Base-by-base conservation (phyloP, 2,888 invertebrate species). In the Erpobdella octoculata region DNA sequence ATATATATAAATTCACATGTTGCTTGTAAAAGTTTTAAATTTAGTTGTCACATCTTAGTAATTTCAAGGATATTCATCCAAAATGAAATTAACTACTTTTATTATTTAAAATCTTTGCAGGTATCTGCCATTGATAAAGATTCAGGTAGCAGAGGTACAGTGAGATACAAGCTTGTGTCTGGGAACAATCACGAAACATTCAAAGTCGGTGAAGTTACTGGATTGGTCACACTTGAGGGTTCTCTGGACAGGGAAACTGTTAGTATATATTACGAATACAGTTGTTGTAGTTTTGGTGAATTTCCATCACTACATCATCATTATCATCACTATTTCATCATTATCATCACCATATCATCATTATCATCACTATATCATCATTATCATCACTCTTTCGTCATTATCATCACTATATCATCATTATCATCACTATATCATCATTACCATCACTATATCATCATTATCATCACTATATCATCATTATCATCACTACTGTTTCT, bases 111-210 rank as follows among this genome's bases (percentile, higher is more conserved):
- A 6, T n/a, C 4, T 53, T 53, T n/a, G 21, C 53, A 53, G 53
- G 18, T 53, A n/a, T 53, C 53, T 53, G 53, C 53, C 9, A 21
- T 53, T 21, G 53, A 53, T n/a, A 53, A 53, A 53, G 53, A 53
- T 28, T 53, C 53, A 25, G 53, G 53, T 28, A 25, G 21, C 21
- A 53, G 28, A 8, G 53, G 21, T 25, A 8, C 28, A 28, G 6
- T 53, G 53, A 53, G 53, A n/a, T 53, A 25, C 53, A 53, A 53
- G 28, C 21, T 53, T 8, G 8, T 28, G 28, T 4, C 18, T 53
- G 53, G 53, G 9, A 53, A 53, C 28, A 28, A 4, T n/a, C 9
- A 15, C 6, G 9, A 53, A 53, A 53, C 18, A 25, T 53, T 53
- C 53, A 21, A 53, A 21, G 6, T 53, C 21, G n/a, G 28, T 53